Base-by-base conservation (phyloP, 2,113 vertebrate genomes). In the Zeus faber region DNA sequence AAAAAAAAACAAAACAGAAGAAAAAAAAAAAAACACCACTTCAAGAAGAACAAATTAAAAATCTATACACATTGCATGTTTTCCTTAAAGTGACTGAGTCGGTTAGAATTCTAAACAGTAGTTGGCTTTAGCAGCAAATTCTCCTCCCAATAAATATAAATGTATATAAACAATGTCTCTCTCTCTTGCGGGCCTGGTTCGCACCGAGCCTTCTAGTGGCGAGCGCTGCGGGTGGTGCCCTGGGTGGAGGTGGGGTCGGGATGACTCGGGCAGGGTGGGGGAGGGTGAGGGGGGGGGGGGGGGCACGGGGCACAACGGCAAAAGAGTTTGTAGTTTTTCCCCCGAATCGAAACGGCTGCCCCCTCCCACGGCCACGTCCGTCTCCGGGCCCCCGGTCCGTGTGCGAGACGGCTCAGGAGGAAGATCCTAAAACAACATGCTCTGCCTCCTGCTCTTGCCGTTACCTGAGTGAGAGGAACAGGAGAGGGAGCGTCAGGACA, bases 381-480 rank as follows among this genome's bases (percentile, higher is more conserved):
- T 69, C 62, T 70, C 46, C 11, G 40, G 40, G 65, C n/a, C 33
- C 33, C 11, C 33, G 69, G 73, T 72, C 67, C 62, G 47, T 54
- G 27, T 21, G 48, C 10, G 23, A 62, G 60, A 70, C 48, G 67
- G 54, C 72, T 76, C 76, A 70, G 70, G 48, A 24, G 18, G 16
- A 52, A 74, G 37, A 58, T 72, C 51, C 46, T 93, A 97, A 83
- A 97, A 96, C 84, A 97, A 92, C 95, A 97, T 96, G 90, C 95
- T 97, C 87, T 97, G 95, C 90, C 95, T 93, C 92, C 95, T 91
- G 92, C 90, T 96, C 88, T 96, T 97, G 68, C 92, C 92, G 31
- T 93, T 93, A 74, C 92, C 95, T 97, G 70, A 70, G 87, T 87
- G 51, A n/a, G 33, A 21, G n/a, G n/a, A n/a, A n/a, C n/a, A n/a